Evolutionary conservation across 2,888 invertebrate genomes (phyloP).

Genomic region (Rhamphomyia laevipes): DNA sequence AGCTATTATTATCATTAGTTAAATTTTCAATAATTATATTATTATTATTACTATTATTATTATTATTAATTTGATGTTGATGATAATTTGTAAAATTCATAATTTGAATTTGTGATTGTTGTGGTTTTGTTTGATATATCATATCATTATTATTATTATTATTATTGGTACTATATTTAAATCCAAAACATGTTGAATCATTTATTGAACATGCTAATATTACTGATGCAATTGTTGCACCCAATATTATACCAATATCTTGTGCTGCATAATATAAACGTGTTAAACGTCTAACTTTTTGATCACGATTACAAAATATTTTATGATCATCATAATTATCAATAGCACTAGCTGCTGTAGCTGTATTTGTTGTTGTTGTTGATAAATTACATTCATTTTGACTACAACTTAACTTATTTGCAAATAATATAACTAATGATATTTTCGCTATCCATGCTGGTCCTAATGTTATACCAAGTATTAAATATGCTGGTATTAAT

Average conservation of each 20-base stretch:
- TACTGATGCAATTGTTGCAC: slow-evolving; percentile 41
- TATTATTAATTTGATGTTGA: no score
- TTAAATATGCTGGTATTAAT: slow-evolving; percentile 41
- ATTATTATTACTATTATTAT: no score
- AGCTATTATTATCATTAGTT: no score
- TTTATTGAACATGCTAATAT: slow-evolving; percentile 31
- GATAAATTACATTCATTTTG: slow-evolving; percentile 29
- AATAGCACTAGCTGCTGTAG: slow-evolving; percentile 5
- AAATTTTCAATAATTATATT: no score
- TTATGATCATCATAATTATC: slow-evolving; percentile 34
- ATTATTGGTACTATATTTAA: no score
- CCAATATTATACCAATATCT: slow-evolving; percentile 45
- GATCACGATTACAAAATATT: slow-evolving; percentile 34
- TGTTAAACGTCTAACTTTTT: slow-evolving; percentile 40
- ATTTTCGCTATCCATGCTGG: slow-evolving; percentile 32
- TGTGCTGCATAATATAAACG: slow-evolving; percentile 45
- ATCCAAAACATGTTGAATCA: slow-evolving; percentile 1
- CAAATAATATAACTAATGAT: slow-evolving; percentile 31
- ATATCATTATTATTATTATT: no score
- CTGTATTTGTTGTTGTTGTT: slow-evolving; percentile 2
- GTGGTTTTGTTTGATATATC: not conserved
- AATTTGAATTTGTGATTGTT: no score
- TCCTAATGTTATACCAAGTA: slow-evolving; percentile 48
- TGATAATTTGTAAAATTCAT: no score
- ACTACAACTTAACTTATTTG: slow-evolving; percentile 33